Conservation (phyloP, 1,140 invertebrate species). For the Drosophila repleta region DNA sequence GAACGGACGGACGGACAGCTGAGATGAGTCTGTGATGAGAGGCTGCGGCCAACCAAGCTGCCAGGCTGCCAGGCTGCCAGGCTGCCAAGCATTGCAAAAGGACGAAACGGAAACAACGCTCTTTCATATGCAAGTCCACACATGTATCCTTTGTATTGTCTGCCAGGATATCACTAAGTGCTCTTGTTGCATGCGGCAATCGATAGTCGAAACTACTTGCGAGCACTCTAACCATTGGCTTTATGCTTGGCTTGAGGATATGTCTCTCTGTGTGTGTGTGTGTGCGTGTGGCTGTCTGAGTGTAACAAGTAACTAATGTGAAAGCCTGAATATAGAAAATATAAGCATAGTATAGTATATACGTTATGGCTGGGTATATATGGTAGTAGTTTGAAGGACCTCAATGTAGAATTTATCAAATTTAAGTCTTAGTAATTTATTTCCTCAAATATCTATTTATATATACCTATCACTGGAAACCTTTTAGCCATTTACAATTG, state of each 20-base stretch:
- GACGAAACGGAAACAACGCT: constrained; percentile 68
- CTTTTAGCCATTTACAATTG: too few relatives aligned
- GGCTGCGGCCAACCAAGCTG: not conserved
- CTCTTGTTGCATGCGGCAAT: constrained; percentile 74
- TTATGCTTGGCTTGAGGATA: not conserved
- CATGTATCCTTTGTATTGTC: constrained; percentile 9
- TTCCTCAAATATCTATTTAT: too few relatives aligned
- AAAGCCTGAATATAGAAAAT: constrained; percentile 55
- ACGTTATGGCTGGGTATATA: too few relatives aligned
- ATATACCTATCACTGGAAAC: too few relatives aligned
- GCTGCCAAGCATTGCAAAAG: constrained; percentile 57
- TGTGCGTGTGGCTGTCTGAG: not conserved
- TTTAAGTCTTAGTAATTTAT: too few relatives aligned
- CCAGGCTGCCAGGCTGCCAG: not conserved
- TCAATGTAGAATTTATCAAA: too few relatives aligned
- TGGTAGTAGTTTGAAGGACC: too few relatives aligned
- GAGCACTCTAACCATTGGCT: not conserved
- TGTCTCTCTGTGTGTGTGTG: constrained; percentile 2
- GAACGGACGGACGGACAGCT: constrained; percentile 15
- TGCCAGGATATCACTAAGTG: constrained; percentile 76
- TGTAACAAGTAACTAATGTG: constrained; percentile 72
- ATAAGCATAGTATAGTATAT: not conserved
- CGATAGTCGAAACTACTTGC: constrained; percentile 26
- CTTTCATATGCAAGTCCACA: constrained; percentile 23
- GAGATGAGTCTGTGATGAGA: constrained; percentile 35